Percentiles rank a stretch among this genome's conserved stretches.
phyloP scores from a whole-genome alignment of 2,888 invertebrate species.

The Netelia fuscicornis region DNA sequence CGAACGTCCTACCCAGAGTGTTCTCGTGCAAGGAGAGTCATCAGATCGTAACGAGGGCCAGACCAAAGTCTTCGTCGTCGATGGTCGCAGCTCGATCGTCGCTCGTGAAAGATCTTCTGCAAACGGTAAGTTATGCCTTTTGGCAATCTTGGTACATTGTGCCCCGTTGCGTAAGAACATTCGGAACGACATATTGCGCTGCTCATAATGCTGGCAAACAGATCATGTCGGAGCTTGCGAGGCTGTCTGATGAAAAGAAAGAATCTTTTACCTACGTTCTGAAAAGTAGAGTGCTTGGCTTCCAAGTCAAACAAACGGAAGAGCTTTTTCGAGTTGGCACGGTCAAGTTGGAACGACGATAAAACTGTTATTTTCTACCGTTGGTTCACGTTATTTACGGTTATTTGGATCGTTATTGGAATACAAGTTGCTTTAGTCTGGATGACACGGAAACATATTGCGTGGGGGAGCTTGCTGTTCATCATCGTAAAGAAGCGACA shows the following conservation, averaged over 20 bases:
- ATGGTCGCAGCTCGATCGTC: slow-evolving; percentile 70
- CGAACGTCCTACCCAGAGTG: slow-evolving; percentile 75
- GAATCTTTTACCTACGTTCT: neutral
- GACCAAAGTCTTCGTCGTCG: slow-evolving; percentile 70
- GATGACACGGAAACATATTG: too few species aligned
- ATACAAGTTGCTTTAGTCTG: too few species aligned
- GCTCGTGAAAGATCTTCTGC: slow-evolving; percentile 76
- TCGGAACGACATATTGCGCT: slow-evolving; percentile 9
- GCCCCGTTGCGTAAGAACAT: neutral
- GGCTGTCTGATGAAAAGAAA: neutral
- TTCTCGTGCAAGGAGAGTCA: slow-evolving; percentile 73
- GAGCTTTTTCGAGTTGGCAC: neutral
- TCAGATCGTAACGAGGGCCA: slow-evolving; percentile 69
- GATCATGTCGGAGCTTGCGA: slow-evolving; percentile 16
- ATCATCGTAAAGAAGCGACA: too few species aligned
- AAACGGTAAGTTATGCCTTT: slow-evolving; percentile 76
- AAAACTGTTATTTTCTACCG: too few species aligned
- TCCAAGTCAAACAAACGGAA: neutral
- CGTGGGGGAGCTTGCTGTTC: too few species aligned
- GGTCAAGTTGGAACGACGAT: neutral
- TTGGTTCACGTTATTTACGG: too few species aligned
- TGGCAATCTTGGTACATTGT: slow-evolving; percentile 6
- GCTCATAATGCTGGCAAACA: slow-evolving; percentile 25
- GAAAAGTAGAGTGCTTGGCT: neutral
- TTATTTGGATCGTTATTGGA: too few species aligned